Base-by-base conservation (phyloP, 37 sponge, comb jelly and placozoan genomes). In the Axinella damicornis region DNA sequence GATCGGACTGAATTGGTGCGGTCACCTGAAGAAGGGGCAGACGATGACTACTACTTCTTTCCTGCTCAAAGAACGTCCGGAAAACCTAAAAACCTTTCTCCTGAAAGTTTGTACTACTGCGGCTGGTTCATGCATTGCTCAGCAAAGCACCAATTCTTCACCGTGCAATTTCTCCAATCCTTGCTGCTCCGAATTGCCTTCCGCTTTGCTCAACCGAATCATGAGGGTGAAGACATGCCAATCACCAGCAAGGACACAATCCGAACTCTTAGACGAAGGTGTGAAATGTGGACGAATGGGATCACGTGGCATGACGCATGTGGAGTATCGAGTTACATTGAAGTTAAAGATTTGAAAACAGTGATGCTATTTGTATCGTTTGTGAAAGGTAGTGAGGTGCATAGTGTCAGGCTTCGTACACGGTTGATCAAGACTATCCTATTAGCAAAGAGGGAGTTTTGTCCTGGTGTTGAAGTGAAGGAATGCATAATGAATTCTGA, bases 291-390 rank as follows among this genome's bases (percentile, higher is more conserved):
- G 67, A 64, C 2, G 30, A 63, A 34, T 79, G 79, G 79, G 1
- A 79, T 79, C 12, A 65, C 37, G 9, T 79, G 79, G 79, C 19
- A 6, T 9, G 32, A 19, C 9, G 33, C 22, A 39, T 2, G 17
- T 79, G 79, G 79, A 2, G 63, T 58, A 4, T 54, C 63, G 53
- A 36, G 5, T 5, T 33, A 12, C 5, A 28, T 79, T 24, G 79
- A 79, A 17, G 53, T 79, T 2, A 63, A 24, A 38, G 79, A 79
- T 21, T 38, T 63, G 62, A 35, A 73, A 46, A 79, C 79, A 33
- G 69, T 13, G 4, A 18, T 64, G 0, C 65, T 79, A 1, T 5
- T 64, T 17, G n/a, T 63, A 5, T 24, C 63, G 38, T 79, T 67
- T 35, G 5, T 79, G 15, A 33, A 64, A 64, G 79, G 67, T 36